A percentile compares a stretch with the other conserved stretches of the same genome.
These are phyloP conservation scores for Pollenia angustigena DNA, from an alignment of 2,888 invertebrate genomes.

Conservation along the genomic window DNA sequence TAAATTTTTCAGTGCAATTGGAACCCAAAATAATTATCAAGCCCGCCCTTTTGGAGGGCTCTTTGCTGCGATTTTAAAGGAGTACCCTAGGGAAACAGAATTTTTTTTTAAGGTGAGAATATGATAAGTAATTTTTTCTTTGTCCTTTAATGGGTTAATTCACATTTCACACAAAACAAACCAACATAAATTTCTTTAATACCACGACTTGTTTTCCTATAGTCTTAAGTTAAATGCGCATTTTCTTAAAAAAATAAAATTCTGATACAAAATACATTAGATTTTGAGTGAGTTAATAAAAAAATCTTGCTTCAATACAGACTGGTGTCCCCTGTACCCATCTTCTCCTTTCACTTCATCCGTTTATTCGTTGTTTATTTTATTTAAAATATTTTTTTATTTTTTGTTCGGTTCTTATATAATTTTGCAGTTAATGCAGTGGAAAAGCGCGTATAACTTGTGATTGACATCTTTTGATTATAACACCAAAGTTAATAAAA, in stretches of 20 bases:
- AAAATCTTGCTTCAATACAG: slow-evolving; percentile 2
- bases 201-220: slow-evolving; percentile 66
- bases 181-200: slow-evolving; percentile 53
- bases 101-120: no score
- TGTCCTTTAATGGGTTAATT: slow-evolving; percentile 75
- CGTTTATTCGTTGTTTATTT: not conserved
- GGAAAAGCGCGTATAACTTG: slow-evolving; percentile 75
- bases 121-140: no score
- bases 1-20: no score
- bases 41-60: no score
- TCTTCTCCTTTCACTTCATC: not conserved
- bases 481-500: slow-evolving; percentile 66
- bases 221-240: slow-evolving; percentile 22
- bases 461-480: slow-evolving; percentile 82
- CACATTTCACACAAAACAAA: slow-evolving; percentile 66
- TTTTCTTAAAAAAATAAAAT: slow-evolving; percentile 1
- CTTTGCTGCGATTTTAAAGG: no score
- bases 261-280: slow-evolving; percentile 36
- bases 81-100: no score
- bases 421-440: slow-evolving; percentile 71
- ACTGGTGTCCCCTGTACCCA: not conserved
- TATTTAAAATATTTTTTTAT: not conserved
- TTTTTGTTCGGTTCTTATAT: slow-evolving; percentile 15
- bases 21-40: no score
- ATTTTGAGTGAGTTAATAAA: not conserved